Evolutionary conservation across 2,888 invertebrate species (phyloP), one percentile per base, ranked within the genome.

Genomic region (Fragum sueziense): DNA sequence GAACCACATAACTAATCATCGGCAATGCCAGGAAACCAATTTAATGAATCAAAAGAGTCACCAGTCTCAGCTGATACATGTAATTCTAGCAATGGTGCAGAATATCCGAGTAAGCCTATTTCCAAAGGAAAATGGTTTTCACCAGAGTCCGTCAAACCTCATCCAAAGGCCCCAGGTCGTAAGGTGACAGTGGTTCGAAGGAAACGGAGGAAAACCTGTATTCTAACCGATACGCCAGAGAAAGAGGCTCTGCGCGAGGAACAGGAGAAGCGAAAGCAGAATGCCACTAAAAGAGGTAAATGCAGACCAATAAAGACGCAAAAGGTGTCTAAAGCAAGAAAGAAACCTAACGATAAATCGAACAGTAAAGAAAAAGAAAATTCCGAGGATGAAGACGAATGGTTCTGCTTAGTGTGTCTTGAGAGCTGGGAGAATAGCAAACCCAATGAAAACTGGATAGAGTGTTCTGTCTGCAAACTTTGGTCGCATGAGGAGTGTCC

Each of bases 131-230:
- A 9, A 41, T 11, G 11, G 17, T 41, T 41, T 17, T 41, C 41
- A 41, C 41, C 41, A 11, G 41, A 41, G 41, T 11, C 17, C 17
- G 41, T 41, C 11, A 41, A 41, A 17, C 41, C 41, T 11, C 41
- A 41, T 17, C 41, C 41, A 41, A 41, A 41, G 17, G 41, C 41
- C 17, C 41, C 41, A 17, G 17, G 17, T 9, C 41, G 41, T 17
- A 76, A 76, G n/a, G 29, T 34, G 11, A 57, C 67, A 25, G 31
- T 37, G 17, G 22, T 51, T 20, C 67, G 47, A 54, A 71, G 68
- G 34, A 76, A 76, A 71, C 71, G 61, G n/a, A 65, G 71, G 33
- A 76, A 76, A 65, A 57, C 76, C 2, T 71, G 71, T 57, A 76
- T 76, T 31, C 67, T 76, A 29, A 67, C 72, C 11, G 67, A 76